phyloP scores from a whole-genome alignment of 2,888 invertebrate genomes.

The Girardia tigrina region DNA sequence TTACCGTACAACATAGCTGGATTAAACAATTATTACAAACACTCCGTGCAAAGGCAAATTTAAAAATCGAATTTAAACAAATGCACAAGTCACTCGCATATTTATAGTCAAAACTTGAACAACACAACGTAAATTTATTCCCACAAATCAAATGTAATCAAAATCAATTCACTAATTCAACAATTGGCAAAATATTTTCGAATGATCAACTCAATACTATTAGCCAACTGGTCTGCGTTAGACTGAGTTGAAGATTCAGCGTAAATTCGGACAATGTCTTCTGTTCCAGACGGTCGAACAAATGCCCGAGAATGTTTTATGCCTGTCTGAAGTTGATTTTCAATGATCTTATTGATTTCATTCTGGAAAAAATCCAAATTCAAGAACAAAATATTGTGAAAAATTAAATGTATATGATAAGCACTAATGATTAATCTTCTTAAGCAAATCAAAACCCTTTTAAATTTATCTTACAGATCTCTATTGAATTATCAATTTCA shows the following conservation, averaged over 20 bases:
- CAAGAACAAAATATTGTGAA: no score
- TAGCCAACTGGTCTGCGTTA: slow-evolving; percentile 59
- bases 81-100: neutral
- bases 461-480: no score
- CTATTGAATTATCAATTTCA: no score
- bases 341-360: slow-evolving; percentile 34
- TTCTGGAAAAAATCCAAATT: no score
- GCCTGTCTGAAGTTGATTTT: neutral
- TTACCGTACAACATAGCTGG: neutral
- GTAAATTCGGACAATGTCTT: slow-evolving; percentile 85
- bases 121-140: neutral
- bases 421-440: no score
- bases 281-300: slow-evolving; percentile 79
- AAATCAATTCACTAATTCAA: neutral
- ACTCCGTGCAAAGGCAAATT: no score
- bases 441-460: no score
- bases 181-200: neutral
- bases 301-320: slow-evolving; percentile 35
- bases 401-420: no score
- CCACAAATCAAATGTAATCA: neutral
- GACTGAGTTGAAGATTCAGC: slow-evolving; percentile 69
- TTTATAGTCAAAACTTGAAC: neutral
- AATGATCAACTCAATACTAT: neutral
- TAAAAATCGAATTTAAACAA: neutral
- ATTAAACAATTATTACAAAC: no score